Base-by-base conservation (phyloP, 2,113 vertebrate genomes). In the Tiliqua scincoides region DNA sequence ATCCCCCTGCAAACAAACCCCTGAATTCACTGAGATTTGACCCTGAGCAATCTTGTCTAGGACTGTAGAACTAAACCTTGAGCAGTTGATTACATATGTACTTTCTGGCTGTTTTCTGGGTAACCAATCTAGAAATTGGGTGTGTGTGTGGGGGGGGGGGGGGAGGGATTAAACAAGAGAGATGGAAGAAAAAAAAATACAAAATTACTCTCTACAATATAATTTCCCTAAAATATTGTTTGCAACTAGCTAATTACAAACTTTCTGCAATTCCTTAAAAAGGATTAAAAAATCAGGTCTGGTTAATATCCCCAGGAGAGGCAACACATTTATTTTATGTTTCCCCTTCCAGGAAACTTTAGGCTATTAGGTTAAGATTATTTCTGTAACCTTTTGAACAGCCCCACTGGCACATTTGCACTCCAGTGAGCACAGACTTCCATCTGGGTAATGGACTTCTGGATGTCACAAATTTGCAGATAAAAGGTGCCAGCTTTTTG, bases 231-330 rank as follows among this genome's bases (percentile, higher is more conserved):
- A 82, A 52, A 17, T 79, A 87, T 83, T 30, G 2, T 62, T 80
- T 86, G 67, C 43, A 91, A 21, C 21, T 57, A 65, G 43, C 89
- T 93, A 88, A 79, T 90, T 68, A 85, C 54, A 82, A 83, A 94
- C 80, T 73, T 82, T 82, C 79, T 86, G 83, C 86, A 79, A 11
- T 48, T 63, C 88, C 59, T 84, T 70, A 70, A 77, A 82, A 84
- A 89, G 74, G 77, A 88, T 88, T 89, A 87, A 77, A 85, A 67
- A 78, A 91, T 37, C 23, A 3, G n/a, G 10, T 35, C 70, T 30
- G 75, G 74, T 43, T 73, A 85, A 86, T 93, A 88, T 87, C 77
- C 79, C 86, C 87, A 67, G 52, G 32, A 79, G 88, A 88, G 87
- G 40, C 0, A 48, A 52, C 3, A 2, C 0, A 0, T 5, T 74